Evolutionary conservation across 2,797 vertebrate genomes (phyloP).

Genomic region (Eleutherodactylus coqui): DNA sequence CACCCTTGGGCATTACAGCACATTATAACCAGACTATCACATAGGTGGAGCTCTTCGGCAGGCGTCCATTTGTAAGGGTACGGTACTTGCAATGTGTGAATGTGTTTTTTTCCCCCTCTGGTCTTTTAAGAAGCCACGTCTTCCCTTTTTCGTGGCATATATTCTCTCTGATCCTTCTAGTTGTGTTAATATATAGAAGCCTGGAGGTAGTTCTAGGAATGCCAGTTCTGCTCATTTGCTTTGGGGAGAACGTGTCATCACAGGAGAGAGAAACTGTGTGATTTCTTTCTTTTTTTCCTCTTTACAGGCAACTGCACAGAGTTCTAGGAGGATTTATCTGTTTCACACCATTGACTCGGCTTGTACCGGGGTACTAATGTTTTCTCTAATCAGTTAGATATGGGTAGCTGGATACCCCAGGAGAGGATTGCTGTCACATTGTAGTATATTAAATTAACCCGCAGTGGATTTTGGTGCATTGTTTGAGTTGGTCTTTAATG

Average conservation of each 20-base stretch:
- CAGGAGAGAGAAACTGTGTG: slow-evolving; percentile 62
- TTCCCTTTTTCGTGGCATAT: neutral
- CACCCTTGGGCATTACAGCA: too few species aligned
- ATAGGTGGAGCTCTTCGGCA: too few species aligned
- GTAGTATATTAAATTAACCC: slow-evolving; percentile 59
- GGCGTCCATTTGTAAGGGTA: too few species aligned
- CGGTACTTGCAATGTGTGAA: neutral
- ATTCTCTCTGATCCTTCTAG: neutral
- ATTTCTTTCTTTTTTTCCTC: slow-evolving; percentile 68
- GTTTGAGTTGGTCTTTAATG: slow-evolving; percentile 53
- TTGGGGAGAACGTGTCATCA: slow-evolving; percentile 38
- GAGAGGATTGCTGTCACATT: slow-evolving; percentile 62
- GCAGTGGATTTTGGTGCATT: slow-evolving; percentile 6
- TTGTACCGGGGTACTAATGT: slow-evolving; percentile 63
- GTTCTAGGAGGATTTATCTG: slow-evolving; percentile 59
- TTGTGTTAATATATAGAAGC: slow-evolving; percentile 13
- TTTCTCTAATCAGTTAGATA: slow-evolving; percentile 61
- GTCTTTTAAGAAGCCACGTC: neutral
- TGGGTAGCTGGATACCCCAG: slow-evolving; percentile 43
- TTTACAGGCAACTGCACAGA: slow-evolving; percentile 62
- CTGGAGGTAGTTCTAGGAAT: slow-evolving; percentile 29
- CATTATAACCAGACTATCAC: too few species aligned
- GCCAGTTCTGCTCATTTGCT: slow-evolving; percentile 36
- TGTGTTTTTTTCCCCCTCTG: neutral
- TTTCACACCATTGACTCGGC: slow-evolving; percentile 51